Conservation (phyloP, 2,888 invertebrate species). For the Thalpophila matura region DNA sequence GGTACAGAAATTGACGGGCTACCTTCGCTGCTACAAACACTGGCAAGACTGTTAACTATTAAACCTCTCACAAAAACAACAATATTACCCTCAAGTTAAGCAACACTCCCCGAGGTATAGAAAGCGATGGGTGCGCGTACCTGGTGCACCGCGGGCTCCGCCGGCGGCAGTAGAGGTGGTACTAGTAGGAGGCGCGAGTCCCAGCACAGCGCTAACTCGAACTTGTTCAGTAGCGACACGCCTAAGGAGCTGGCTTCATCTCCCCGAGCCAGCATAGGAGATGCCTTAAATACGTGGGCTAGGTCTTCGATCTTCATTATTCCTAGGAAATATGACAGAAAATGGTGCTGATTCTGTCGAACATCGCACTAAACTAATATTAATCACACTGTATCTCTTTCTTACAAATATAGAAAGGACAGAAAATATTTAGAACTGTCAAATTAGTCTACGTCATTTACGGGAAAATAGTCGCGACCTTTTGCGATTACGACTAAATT, state of each 20-base stretch:
- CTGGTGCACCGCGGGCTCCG: constrained; percentile 73
- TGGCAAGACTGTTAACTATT: too few relatives aligned
- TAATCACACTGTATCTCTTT: too few relatives aligned
- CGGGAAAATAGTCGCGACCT: too few relatives aligned
- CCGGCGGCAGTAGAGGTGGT: constrained; percentile 96
- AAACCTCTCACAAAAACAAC: background rate
- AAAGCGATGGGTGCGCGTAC: constrained; percentile 29
- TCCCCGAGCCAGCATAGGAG: constrained; percentile 92
- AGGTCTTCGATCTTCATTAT: constrained; percentile 98
- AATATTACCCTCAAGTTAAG: background rate
- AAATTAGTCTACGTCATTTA: too few relatives aligned
- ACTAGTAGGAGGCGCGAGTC: constrained; percentile 98
- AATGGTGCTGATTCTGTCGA: too few relatives aligned
- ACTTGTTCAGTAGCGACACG: constrained; percentile 97
- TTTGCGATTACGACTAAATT: too few relatives aligned
- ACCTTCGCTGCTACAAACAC: too few relatives aligned
- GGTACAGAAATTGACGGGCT: too few relatives aligned
- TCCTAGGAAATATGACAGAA: constrained; percentile 78
- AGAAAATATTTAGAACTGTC: too few relatives aligned
- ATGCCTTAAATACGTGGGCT: constrained; percentile 97
- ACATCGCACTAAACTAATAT: too few relatives aligned
- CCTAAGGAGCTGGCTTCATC: constrained; percentile 94
- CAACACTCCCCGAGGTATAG: background rate
- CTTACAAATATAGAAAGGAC: too few relatives aligned
- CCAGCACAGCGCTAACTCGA: constrained; percentile 99